Evolutionary conservation across 2,113 vertebrate genomes (phyloP).

Genomic region (Toxostoma redivivum): DNA sequence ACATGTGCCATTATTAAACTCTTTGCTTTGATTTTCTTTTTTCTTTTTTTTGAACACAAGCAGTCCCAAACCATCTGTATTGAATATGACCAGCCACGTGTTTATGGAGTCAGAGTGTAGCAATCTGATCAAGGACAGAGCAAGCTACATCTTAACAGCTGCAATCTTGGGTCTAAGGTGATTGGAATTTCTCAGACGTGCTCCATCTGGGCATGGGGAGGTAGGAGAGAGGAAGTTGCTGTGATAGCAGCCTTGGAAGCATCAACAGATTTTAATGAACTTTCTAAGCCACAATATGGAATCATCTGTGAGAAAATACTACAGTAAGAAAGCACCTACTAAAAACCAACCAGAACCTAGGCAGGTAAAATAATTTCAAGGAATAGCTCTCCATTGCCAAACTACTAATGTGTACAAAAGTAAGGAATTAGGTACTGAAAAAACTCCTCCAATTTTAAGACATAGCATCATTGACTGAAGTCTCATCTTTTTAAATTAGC

Average conservation of each 20-base stretch:
- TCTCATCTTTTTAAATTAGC: neutral
- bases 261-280: neutral
- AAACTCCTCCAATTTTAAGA: neutral
- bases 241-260: neutral
- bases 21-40: neutral
- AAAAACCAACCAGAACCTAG: neutral
- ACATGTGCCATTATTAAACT: constrained; percentile 3
- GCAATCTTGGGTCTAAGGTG: neutral
- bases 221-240: neutral
- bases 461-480: accelerated
- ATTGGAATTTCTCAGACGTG: neutral
- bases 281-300: neutral
- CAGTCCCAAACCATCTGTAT: constrained; percentile 10
- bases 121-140: neutral
- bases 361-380: neutral
- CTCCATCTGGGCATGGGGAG: neutral
- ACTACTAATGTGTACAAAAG: neutral
- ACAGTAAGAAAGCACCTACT: neutral
- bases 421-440: neutral
- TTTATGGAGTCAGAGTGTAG: neutral
- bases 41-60: neutral
- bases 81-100: neutral
- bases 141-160: constrained; percentile 14
- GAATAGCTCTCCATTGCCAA: neutral
- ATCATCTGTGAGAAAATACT: neutral